Conservation (phyloP, 2,888 invertebrate species). For the Aethes cnicana region DNA sequence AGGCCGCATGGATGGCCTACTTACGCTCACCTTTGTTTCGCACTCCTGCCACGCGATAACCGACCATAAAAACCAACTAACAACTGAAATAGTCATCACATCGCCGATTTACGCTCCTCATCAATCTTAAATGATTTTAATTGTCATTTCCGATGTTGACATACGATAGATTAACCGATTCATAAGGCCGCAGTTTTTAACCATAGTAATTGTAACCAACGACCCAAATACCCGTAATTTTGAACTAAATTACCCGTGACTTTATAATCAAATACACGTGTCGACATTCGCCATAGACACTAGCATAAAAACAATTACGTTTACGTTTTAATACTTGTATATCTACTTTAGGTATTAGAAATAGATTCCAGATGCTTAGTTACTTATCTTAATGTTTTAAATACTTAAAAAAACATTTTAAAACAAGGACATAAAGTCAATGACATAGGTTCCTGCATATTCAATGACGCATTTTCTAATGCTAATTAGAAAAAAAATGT, state of each 20-base stretch:
- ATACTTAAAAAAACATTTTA: too few species aligned
- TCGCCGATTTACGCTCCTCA: conserved; percentile 31
- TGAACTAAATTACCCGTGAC: conserved; percentile 10
- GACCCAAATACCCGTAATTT: conserved; percentile 18
- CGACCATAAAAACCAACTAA: conserved; percentile 44
- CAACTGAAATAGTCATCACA: conserved; percentile 40
- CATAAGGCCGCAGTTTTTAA: conserved; percentile 1
- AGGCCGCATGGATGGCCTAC: conserved; percentile 69
- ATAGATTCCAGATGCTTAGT: too few species aligned
- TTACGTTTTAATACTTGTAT: too few species aligned
- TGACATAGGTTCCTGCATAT: too few species aligned
- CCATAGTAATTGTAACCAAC: conserved; percentile 14
- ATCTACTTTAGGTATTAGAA: too few species aligned
- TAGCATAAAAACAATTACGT: too few species aligned
- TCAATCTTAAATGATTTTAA: conserved; percentile 31
- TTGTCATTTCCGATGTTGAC: conserved; percentile 28
- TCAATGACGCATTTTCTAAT: too few species aligned
- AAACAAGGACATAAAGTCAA: too few species aligned
- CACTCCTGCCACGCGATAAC: conserved; percentile 51
- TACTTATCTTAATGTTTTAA: too few species aligned
- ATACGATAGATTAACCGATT: conserved; percentile 1
- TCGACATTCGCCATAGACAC: too few species aligned
- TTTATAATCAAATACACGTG: background rate
- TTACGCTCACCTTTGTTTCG: conserved; percentile 74
- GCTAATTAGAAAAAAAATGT: too few species aligned